phyloP scores from a whole-genome alignment of 2,888 invertebrate species.

The Podotricha telesiphe region DNA sequence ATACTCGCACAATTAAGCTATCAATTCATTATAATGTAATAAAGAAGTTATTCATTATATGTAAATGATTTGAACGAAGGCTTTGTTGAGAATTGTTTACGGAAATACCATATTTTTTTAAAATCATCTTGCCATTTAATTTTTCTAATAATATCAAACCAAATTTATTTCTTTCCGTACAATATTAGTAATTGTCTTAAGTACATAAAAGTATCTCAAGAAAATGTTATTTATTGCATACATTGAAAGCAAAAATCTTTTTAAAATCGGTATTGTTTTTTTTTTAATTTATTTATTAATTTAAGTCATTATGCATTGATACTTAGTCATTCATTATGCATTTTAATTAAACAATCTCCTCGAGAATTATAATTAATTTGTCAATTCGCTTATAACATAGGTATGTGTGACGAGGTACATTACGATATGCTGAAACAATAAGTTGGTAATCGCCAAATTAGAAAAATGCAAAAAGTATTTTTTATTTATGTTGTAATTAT shows the following conservation, averaged over 20 bases:
- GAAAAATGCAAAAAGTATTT: not conserved
- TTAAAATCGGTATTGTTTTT: no score
- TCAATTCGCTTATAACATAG: not conserved
- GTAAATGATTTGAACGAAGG: not conserved
- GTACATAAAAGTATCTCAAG: not conserved
- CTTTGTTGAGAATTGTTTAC: no score
- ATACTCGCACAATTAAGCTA: conserved; percentile 20
- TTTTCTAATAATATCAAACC: no score
- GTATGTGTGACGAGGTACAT: not conserved
- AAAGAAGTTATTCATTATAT: not conserved
- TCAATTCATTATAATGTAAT: not conserved
- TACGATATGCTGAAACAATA: not conserved
- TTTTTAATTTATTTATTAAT: no score
- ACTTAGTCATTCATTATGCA: not conserved
- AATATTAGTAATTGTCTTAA: not conserved
- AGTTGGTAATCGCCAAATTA: not conserved
- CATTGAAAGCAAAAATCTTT: not conserved
- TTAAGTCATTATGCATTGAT: conserved; percentile 3
- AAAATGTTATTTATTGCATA: not conserved
- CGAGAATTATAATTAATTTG: not conserved
- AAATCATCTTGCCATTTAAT: no score
- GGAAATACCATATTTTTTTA: no score
- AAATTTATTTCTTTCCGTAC: not conserved
- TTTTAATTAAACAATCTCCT: not conserved
- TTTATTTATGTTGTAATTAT: not conserved